Conservation (phyloP, 2,797 vertebrate genomes). For the Anisognathus igniventris region DNA sequence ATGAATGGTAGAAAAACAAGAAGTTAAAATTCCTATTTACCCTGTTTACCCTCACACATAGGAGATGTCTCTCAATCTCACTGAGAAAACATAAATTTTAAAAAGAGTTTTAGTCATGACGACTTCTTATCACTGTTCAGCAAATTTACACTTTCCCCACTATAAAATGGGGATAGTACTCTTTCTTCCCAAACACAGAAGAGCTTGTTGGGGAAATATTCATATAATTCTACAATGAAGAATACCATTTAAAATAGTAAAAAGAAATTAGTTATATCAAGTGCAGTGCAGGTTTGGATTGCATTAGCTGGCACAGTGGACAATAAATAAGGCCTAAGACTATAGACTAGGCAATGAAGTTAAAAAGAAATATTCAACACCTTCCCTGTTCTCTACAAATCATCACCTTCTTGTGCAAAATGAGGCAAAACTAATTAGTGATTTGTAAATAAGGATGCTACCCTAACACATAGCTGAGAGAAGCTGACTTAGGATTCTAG, state of each 20-base stretch:
- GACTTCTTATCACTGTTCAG: not conserved
- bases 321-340: not conserved
- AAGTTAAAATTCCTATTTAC: not conserved
- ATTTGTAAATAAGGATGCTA: not conserved
- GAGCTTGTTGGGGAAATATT: not conserved
- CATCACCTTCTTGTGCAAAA: not conserved
- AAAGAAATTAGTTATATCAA: slow-evolving; percentile 6
- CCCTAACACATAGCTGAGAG: not conserved
- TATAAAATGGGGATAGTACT: not conserved
- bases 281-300: not conserved
- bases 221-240: not conserved
- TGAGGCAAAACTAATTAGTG: not conserved
- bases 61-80: not conserved
- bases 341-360: not conserved
- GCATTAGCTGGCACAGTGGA: not conserved
- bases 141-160: not conserved
- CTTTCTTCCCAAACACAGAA: not conserved
- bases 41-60: not conserved
- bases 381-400: not conserved
- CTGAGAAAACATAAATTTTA: not conserved
- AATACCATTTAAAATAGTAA: not conserved
- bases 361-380: not conserved
- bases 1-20: not conserved
- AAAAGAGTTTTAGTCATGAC: not conserved
- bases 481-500: not conserved